A percentile compares a stretch with the other conserved stretches of the same genome.
Evolutionary conservation across 2,113 vertebrate genomes (phyloP).

Genomic region (Pseudolaguvia tuberculata): DNA sequence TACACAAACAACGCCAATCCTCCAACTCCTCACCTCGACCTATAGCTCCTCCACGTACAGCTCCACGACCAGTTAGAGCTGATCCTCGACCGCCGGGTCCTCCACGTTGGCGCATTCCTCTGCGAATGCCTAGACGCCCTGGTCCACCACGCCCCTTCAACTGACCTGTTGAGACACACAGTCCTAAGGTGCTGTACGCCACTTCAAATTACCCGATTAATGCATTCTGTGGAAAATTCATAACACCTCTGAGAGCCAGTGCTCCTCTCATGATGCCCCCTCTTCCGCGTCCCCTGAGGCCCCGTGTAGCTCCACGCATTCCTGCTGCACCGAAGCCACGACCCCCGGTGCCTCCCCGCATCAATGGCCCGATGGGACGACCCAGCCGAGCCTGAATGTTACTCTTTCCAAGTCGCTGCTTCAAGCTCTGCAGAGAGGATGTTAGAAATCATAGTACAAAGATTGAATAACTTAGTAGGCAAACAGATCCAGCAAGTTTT

Average conservation of each 20-base stretch:
- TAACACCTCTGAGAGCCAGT: constrained; percentile 80
- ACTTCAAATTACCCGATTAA: not conserved
- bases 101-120: constrained; percentile 72
- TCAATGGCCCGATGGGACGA: constrained; percentile 77
- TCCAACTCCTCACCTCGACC: constrained; percentile 69
- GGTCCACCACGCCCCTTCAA: constrained; percentile 80
- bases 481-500: too few species aligned
- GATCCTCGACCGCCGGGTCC: constrained; percentile 77
- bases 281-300: constrained; percentile 77
- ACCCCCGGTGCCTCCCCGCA: constrained; percentile 73
- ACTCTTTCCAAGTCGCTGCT: constrained; percentile 93
- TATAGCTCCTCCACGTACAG: constrained; percentile 74
- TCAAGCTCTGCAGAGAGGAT: constrained; percentile 82
- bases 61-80: constrained; percentile 73
- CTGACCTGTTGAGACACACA: constrained; percentile 48
- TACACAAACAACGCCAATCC: not conserved
- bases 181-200: not conserved
- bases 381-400: constrained; percentile 96
- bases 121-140: constrained; percentile 79
- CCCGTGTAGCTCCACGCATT: constrained; percentile 78
- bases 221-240: not conserved
- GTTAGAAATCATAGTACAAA: constrained; percentile 53
- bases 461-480: too few species aligned
- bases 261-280: constrained; percentile 80
- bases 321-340: constrained; percentile 73